Base-by-base conservation (phyloP, 2,888 invertebrate genomes). In the Leucoptera coffeella region DNA sequence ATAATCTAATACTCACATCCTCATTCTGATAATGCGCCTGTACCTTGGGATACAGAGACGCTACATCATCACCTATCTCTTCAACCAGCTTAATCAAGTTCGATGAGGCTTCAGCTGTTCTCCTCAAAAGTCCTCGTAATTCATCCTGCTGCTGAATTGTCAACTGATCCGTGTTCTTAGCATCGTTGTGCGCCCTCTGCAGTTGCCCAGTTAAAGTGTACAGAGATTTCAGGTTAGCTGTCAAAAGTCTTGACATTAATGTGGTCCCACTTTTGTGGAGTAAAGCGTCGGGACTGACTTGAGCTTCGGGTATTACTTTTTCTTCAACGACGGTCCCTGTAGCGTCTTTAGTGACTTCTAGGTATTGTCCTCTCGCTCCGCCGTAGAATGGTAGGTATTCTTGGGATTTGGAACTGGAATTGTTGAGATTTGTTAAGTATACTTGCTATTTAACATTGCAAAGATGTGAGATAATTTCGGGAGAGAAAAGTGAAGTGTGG, bases 301-400 rank as follows among this genome's bases (percentile, higher is more conserved):
- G 61, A 4, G 62, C 65, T 47, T 65, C 61, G 9, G 65, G 51
- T 1, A 72, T 57, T 3, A 72, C 56, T 29, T 56, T 71, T 34
- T 74, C 72, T 15, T 69, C 73, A 22, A 64, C 43, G 1, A 73
- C 43, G 5, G 54, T 50, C 11, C 79, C 79, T 36, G 71, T 54
- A 4, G 54, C 51, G 27, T 71, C 64, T 50, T 72, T 74, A 26
- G 61, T 71, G 27, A 80, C 60, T 69, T 75, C 75, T 38, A 82
- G 51, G 28, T 78, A 75, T 49, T 83, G 80, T 1, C 85, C 85
- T 42, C 77, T 78, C 2, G 75, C 79, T 15, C 83, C 84, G 2
- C 85, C 85, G 42, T 85, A 85, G 50, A 78, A 85, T 9, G 82
- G 79, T 21, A 82, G 43, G 28, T 61, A 71, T 37, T 58, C 55